Conservation (phyloP, 2,888 invertebrate genomes). For the Prosopocoilus inquinatus region DNA sequence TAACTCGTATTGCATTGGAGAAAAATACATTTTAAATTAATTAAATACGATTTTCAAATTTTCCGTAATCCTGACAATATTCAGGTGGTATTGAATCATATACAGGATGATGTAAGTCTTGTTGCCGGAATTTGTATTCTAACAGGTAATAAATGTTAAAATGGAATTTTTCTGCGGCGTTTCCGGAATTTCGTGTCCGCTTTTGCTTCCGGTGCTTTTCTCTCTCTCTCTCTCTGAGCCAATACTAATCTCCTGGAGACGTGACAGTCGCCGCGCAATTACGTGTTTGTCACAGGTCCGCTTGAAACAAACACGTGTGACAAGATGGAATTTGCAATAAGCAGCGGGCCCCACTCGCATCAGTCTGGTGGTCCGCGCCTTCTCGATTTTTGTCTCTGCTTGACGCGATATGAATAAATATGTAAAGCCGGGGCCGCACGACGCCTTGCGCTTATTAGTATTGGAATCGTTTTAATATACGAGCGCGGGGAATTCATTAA, state of each 20-base stretch:
- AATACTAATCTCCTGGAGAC: constrained; percentile 37
- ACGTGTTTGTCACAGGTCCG: constrained; percentile 41
- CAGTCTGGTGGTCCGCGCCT: constrained; percentile 12
- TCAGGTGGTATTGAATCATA: no score
- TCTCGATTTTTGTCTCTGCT: constrained; percentile 28
- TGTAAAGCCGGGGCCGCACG: constrained; percentile 28
- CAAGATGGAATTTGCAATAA: constrained; percentile 46
- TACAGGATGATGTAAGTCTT: no score
- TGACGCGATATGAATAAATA: constrained; percentile 33
- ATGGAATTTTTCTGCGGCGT: not conserved
- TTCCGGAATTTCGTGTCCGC: not conserved
- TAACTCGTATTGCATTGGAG: no score
- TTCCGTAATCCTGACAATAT: no score
- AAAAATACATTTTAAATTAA: no score
- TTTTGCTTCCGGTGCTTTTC: not conserved
- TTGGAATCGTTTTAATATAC: constrained; percentile 28
- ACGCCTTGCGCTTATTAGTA: no score
- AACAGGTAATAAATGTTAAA: no score
- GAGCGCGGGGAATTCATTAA: constrained; percentile 29
- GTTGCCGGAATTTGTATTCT: no score
- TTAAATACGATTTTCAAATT: no score
- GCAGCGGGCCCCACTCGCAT: constrained; percentile 30
- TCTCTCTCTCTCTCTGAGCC: constrained; percentile 11
- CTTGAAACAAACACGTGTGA: constrained; percentile 43
- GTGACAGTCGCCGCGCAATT: constrained; percentile 45